Conservation (phyloP, 2,797 vertebrate species). For the Falco novaeseelandiae region DNA sequence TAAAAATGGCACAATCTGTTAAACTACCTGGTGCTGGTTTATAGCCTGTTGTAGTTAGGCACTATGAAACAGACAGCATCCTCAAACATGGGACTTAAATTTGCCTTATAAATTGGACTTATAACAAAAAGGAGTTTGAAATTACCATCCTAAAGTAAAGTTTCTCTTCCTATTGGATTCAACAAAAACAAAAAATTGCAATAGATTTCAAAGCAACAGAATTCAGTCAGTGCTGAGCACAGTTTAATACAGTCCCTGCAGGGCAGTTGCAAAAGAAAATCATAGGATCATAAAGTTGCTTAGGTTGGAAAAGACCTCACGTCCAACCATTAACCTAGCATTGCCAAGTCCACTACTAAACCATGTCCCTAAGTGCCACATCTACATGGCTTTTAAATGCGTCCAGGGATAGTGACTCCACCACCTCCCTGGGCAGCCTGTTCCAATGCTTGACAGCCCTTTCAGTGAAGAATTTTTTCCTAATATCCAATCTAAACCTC, state of each 20-base stretch:
- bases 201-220: not conserved
- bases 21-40: not conserved
- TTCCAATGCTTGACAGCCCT: too few species aligned
- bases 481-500: too few species aligned
- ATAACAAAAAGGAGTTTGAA: not conserved
- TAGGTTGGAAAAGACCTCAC: too few species aligned
- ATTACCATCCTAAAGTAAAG: not conserved
- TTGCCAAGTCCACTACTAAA: too few species aligned
- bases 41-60: not conserved
- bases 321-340: too few species aligned
- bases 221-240: not conserved
- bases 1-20: not conserved
- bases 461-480: too few species aligned
- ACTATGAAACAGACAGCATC: not conserved
- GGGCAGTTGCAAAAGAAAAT: not conserved
- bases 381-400: too few species aligned
- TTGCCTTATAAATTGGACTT: not conserved
- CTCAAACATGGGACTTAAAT: not conserved
- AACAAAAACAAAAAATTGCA: not conserved
- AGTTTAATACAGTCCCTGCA: not conserved
- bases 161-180: not conserved
- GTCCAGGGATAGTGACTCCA: too few species aligned
- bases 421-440: too few species aligned
- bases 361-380: too few species aligned
- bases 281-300: too few species aligned